Conservation (phyloP, 2,888 invertebrate genomes). For the Miltochrista miniata region DNA sequence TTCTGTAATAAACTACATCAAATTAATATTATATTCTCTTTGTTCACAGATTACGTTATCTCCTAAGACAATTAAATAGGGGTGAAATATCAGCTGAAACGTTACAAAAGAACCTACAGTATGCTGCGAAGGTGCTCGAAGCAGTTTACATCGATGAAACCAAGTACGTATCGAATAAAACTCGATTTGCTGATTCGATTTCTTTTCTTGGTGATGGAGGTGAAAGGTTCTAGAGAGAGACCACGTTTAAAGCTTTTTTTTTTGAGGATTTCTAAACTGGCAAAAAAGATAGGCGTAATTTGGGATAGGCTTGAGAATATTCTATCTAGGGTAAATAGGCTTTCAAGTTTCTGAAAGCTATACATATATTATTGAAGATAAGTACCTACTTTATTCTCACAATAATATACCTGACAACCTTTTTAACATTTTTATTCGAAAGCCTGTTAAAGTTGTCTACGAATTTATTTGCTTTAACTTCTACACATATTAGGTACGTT, state of each 20-base stretch:
- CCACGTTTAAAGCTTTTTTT: constrained; percentile 31
- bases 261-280: neutral
- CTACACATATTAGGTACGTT: too few relatives aligned
- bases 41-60: constrained; percentile 92
- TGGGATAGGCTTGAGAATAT: too few relatives aligned
- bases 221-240: constrained; percentile 27
- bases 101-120: constrained; percentile 95
- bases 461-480: too few relatives aligned
- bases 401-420: neutral
- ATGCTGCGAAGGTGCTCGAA: constrained; percentile 96
- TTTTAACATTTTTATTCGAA: neutral
- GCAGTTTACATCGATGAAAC: constrained; percentile 97
- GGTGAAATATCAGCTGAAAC: constrained; percentile 95
- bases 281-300: too few relatives aligned
- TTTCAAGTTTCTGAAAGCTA: too few relatives aligned
- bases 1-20: constrained; percentile 11
- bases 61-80: constrained; percentile 93
- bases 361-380: too few relatives aligned
- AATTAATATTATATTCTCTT: constrained; percentile 38
- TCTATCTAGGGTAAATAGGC: too few relatives aligned
- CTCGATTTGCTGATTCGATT: neutral
- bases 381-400: neutral
- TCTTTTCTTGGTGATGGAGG: constrained; percentile 8
- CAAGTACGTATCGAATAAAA: constrained; percentile 87
- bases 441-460: too few relatives aligned